phyloP scores from a whole-genome alignment of 2,113 vertebrate species.

The Phyllostomus discolor region DNA sequence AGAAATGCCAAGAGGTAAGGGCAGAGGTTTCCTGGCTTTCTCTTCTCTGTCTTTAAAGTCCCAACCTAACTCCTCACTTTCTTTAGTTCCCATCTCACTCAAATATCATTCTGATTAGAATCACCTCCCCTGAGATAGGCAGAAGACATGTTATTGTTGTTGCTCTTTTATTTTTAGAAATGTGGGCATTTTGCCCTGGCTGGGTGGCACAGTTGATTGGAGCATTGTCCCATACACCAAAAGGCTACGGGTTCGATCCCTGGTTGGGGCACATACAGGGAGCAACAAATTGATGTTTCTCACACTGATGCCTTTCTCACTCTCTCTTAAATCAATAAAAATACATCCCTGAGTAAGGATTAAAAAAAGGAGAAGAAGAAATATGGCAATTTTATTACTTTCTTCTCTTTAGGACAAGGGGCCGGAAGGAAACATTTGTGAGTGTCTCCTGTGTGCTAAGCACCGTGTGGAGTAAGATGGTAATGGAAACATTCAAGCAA shows the following conservation, averaged over 20 bases:
- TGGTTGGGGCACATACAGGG: too few relatives aligned
- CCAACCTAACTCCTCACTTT: not conserved
- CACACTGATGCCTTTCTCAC: too few relatives aligned
- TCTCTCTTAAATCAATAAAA: too few relatives aligned
- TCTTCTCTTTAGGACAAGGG: not conserved
- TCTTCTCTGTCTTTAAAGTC: not conserved
- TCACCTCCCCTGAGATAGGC: not conserved
- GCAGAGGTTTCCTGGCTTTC: not conserved
- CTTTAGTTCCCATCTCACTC: not conserved
- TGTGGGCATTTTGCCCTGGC: not conserved
- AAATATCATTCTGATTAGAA: not conserved
- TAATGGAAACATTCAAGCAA: not conserved
- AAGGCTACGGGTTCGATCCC: too few relatives aligned
- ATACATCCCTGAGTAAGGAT: too few relatives aligned
- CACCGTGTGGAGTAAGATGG: not conserved
- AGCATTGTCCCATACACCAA: too few relatives aligned
- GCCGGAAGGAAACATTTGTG: not conserved
- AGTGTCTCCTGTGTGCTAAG: not conserved
- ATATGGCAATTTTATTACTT: not conserved
- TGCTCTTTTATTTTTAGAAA: not conserved
- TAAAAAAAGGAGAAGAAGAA: not conserved
- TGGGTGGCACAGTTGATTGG: too few relatives aligned
- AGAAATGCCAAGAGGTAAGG: not conserved
- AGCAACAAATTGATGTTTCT: too few relatives aligned
- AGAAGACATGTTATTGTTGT: not conserved